Conservation (phyloP, 2,113 vertebrate species). For the Pelvicachromis taeniatus region DNA sequence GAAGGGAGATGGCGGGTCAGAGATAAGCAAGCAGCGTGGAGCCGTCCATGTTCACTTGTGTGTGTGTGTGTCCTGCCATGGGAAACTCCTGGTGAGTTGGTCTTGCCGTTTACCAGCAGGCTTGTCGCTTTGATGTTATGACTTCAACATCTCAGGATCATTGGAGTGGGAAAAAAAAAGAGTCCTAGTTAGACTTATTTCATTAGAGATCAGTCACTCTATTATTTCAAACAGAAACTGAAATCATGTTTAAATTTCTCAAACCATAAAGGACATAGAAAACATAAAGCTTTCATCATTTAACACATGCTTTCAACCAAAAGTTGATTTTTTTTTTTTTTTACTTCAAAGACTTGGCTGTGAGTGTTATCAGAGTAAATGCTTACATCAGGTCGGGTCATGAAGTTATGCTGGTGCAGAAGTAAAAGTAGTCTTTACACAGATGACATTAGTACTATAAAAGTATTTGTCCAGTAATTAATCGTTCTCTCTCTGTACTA, state of each 20-base stretch:
- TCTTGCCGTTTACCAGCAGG: slow-evolving; percentile 45
- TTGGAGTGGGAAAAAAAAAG: neutral
- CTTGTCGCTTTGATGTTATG: slow-evolving; percentile 49
- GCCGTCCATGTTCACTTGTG: slow-evolving; percentile 27
- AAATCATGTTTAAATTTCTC: neutral
- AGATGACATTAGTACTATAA: neutral
- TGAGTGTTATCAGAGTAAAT: neutral
- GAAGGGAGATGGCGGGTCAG: slow-evolving; percentile 61
- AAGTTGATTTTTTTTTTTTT: neutral
- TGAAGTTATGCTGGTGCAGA: neutral
- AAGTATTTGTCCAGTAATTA: neutral
- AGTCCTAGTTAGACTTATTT: slow-evolving; percentile 12
- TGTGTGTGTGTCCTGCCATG: slow-evolving; percentile 23
- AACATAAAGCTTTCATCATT: slow-evolving; percentile 9
- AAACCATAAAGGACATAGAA: neutral
- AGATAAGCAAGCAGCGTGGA: slow-evolving; percentile 64
- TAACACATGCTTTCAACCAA: neutral
- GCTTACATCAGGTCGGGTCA: neutral
- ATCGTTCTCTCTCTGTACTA: neutral
- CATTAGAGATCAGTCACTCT: slow-evolving; percentile 2
- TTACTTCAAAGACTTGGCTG: neutral
- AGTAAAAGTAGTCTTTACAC: neutral
- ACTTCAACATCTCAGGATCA: slow-evolving; percentile 6
- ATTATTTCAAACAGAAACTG: neutral
- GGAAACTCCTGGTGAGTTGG: slow-evolving; percentile 45